These are phyloP conservation scores for Meteorus colon DNA, from an alignment of 2,888 invertebrate species.

Conservation along the genomic window DNA sequence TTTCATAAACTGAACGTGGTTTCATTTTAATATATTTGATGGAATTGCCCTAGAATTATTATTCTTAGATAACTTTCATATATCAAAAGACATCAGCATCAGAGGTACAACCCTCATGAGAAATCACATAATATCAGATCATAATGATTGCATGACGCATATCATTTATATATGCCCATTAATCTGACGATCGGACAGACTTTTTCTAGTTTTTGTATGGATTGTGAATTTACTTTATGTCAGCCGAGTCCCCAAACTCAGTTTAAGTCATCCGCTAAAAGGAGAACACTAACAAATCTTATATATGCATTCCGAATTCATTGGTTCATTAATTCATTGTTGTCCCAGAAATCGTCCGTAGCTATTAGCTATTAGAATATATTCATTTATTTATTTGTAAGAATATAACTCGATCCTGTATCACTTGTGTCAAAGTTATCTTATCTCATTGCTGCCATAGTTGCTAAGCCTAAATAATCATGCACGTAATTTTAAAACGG, in stretches of 20 bases:
- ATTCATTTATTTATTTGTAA: neutral
- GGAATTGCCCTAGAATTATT: neutral
- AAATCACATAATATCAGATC: neutral
- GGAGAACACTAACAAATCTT: neutral
- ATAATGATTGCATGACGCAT: neutral
- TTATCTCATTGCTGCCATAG: slow-evolving; percentile 26
- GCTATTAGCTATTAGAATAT: neutral
- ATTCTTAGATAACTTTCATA: slow-evolving; percentile 19
- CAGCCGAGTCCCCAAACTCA: no score
- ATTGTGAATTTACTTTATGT: no score
- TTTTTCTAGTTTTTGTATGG: no score
- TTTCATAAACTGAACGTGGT: neutral
- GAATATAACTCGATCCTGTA: no score
- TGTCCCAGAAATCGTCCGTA: neutral
- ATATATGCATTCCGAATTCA: neutral
- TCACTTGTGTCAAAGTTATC: no score
- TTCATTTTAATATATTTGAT: neutral
- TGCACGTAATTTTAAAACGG: slow-evolving; percentile 5
- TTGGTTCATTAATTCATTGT: neutral
- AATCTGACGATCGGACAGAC: no score
- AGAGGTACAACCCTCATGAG: slow-evolving; percentile 11
- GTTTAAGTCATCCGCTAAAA: no score
- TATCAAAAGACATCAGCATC: slow-evolving; percentile 1
- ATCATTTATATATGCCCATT: slow-evolving; percentile 21
- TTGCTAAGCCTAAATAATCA: slow-evolving; percentile 1